Conservation (phyloP, 1,140 invertebrate genomes). For the Zaprionus lachaisei region DNA sequence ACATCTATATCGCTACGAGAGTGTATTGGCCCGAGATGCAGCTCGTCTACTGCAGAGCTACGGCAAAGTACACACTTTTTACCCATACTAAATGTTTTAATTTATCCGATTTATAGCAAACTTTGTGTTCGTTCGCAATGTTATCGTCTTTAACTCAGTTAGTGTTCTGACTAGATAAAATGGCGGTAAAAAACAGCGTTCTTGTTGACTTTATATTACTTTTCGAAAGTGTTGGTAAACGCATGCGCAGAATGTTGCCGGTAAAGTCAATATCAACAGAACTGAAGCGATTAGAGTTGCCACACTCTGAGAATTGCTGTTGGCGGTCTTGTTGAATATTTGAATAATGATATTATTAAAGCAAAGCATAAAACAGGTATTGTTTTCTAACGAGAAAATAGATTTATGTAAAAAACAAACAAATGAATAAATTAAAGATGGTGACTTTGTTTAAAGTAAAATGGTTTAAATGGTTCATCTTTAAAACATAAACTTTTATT, state of each 20-base stretch:
- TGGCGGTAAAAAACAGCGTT: neutral
- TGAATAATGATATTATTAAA: neutral
- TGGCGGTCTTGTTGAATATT: neutral
- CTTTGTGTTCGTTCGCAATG: neutral
- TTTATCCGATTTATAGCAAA: slow-evolving; percentile 25
- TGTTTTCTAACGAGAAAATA: no score
- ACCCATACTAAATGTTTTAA: neutral
- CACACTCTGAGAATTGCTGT: neutral
- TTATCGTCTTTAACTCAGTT: neutral
- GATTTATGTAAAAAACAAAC: neutral
- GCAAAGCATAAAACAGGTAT: neutral
- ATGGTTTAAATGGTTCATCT: neutral
- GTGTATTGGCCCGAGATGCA: slow-evolving; percentile 14
- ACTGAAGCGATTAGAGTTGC: neutral
- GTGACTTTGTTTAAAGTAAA: neutral
- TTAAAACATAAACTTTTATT: slow-evolving; percentile 14
- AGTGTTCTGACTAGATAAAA: neutral
- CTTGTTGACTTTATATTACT: neutral
- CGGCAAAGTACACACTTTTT: slow-evolving; percentile 22
- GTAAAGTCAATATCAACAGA: neutral
- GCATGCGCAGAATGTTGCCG: neutral
- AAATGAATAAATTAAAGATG: neutral
- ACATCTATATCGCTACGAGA: neutral
- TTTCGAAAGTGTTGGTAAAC: neutral
- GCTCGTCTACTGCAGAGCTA: neutral